phyloP scores from a whole-genome alignment of 2,113 vertebrate species.

The Anser cygnoides region DNA sequence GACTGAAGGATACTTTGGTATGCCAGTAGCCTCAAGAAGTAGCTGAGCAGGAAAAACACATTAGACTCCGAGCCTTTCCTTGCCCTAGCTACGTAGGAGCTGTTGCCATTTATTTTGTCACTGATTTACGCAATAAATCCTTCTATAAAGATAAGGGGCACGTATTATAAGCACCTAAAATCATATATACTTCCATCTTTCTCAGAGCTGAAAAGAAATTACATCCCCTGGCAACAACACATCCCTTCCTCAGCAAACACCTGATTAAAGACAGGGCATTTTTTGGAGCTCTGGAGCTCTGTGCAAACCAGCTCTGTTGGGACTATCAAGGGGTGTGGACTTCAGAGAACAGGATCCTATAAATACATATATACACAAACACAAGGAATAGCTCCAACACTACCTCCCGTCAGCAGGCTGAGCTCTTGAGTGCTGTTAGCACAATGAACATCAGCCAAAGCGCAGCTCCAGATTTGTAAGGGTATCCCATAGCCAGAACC shows the following conservation, averaged over 20 bases:
- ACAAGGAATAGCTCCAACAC: background rate
- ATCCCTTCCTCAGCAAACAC: background rate
- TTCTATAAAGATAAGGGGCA: background rate
- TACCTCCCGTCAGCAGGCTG: background rate
- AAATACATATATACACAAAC: background rate
- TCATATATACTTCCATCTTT: background rate
- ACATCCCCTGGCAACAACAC: background rate
- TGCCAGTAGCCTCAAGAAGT: background rate
- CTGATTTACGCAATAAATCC: slow-evolving; percentile 9
- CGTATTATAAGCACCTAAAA: background rate
- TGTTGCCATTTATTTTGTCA: background rate
- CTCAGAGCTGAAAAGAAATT: background rate
- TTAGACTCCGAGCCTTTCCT: background rate
- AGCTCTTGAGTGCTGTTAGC: background rate
- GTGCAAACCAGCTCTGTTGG: background rate
- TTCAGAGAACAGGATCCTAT: background rate
- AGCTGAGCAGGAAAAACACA: background rate
- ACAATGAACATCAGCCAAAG: background rate
- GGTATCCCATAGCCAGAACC: background rate
- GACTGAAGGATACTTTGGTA: background rate
- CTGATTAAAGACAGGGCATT: background rate
- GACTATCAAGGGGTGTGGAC: background rate
- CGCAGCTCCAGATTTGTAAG: background rate
- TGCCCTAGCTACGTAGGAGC: background rate
- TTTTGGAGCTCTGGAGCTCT: background rate